phyloP scores from a whole-genome alignment of 2,797 vertebrate genomes.

The Lepilemur septentrionalis region DNA sequence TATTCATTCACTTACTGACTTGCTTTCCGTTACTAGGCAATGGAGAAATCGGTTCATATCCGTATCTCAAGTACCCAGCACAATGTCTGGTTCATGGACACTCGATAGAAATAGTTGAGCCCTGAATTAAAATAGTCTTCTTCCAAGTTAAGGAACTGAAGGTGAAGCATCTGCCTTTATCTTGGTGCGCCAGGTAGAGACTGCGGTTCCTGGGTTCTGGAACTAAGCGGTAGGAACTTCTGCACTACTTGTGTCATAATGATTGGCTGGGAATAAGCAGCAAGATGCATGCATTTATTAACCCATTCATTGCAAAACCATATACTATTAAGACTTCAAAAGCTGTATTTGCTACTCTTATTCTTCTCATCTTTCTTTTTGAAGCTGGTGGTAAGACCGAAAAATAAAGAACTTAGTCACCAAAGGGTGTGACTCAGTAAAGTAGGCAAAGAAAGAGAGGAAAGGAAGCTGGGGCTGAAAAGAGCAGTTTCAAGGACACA shows the following conservation, averaged over 20 bases:
- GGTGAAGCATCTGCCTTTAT: not conserved
- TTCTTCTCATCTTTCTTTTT: constrained; percentile 34
- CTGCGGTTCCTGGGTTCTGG: not conserved
- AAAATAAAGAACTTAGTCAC: constrained; percentile 40
- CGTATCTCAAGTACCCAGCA: not conserved
- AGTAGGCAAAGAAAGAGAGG: not conserved
- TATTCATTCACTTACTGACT: not conserved
- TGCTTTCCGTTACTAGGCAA: not conserved
- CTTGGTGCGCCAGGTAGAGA: not conserved
- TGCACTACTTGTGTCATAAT: not conserved
- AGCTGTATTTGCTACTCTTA: not conserved
- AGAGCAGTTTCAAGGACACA: not conserved
- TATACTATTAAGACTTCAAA: not conserved
- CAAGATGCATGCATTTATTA: not conserved
- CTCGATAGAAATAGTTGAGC: not conserved
- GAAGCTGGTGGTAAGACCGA: not conserved
- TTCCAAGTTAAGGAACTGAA: not conserved
- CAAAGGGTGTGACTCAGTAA: not conserved
- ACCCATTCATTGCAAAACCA: not conserved
- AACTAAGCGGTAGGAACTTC: not conserved
- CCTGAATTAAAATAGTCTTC: not conserved
- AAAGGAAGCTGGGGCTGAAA: not conserved
- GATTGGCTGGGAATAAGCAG: not conserved
- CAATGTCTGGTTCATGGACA: not conserved
- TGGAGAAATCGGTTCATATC: not conserved